Conservation (phyloP, 2,113 vertebrate species). For the Engraulis encrasicolus region DNA sequence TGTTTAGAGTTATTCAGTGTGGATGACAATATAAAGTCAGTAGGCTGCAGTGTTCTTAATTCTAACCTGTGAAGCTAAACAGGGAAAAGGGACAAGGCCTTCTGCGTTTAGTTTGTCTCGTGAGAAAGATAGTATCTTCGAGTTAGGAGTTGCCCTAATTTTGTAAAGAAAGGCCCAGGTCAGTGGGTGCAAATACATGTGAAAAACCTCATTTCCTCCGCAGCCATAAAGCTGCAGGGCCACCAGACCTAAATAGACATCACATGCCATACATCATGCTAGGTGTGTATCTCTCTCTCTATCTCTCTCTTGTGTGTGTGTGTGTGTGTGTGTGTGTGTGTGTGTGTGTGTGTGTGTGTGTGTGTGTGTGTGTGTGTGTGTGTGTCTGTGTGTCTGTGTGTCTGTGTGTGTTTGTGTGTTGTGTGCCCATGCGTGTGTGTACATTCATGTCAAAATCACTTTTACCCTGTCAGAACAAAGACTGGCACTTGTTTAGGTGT, state of each 20-base stretch:
- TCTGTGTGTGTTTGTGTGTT: conserved; percentile 23
- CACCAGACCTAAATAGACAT: background rate
- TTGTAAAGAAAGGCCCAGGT: background rate
- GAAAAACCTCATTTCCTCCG: background rate
- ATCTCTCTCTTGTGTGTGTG: background rate
- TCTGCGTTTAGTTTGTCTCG: background rate
- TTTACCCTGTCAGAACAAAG: conserved; percentile 23
- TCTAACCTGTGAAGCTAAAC: background rate
- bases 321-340: too few relatives aligned
- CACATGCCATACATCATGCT: background rate
- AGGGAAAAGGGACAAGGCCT: too few relatives aligned
- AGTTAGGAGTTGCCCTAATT: background rate
- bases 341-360: too few relatives aligned
- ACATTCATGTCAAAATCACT: background rate
- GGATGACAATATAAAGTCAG: background rate
- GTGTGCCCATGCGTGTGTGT: too few relatives aligned
- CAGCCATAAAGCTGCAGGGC: background rate
- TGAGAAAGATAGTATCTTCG: background rate
- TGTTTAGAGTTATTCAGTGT: background rate
- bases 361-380: background rate
- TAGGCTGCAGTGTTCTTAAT: background rate
- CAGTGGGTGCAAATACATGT: background rate
- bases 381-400: background rate
- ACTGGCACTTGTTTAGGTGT: conserved; percentile 39
- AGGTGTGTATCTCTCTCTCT: too few relatives aligned